Evolutionary conservation across 1,140 invertebrate species (phyloP).

Genomic region (Philopotamus ludificatus): DNA sequence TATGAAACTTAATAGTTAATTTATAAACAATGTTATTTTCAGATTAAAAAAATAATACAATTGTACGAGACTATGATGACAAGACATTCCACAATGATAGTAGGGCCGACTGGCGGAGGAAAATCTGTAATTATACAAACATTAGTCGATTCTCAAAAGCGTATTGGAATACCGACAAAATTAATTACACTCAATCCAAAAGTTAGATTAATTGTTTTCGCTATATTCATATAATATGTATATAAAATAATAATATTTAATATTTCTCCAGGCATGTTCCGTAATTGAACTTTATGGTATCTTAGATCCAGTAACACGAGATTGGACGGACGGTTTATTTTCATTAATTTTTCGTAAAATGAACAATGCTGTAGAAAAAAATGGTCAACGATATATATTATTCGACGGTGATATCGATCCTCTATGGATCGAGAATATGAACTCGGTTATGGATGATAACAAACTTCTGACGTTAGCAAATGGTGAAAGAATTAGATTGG

Average conservation of each 20-base stretch:
- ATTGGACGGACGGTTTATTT: constrained; percentile 90
- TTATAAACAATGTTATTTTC: constrained; percentile 19
- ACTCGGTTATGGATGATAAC: constrained; percentile 95
- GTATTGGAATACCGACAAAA: constrained; percentile 74
- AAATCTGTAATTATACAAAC: constrained; percentile 85
- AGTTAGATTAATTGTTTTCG: constrained; percentile 57
- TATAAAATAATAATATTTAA: constrained; percentile 22
- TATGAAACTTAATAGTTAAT: background rate
- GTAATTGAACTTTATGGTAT: constrained; percentile 89
- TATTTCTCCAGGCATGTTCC: constrained; percentile 67
- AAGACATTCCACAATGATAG: constrained; percentile 85
- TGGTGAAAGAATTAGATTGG: constrained; percentile 82
- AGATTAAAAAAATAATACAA: constrained; percentile 87
- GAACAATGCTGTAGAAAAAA: constrained; percentile 61
- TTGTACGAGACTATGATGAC: constrained; percentile 93
- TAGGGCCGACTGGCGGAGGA: constrained; percentile 88
- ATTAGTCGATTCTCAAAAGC: constrained; percentile 75
- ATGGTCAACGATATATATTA: constrained; percentile 77
- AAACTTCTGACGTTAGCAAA: constrained; percentile 85
- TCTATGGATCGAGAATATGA: constrained; percentile 95
- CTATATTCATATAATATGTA: no score
- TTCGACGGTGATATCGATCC: constrained; percentile 94
- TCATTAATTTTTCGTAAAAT: constrained; percentile 89
- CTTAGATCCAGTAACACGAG: constrained; percentile 77
- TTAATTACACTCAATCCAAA: constrained; percentile 79